A percentile compares a stretch with the other conserved stretches of the same genome.
These are phyloP conservation scores for Campylomormyrus numenius DNA, from an alignment of 2,113 vertebrate species.

Conservation along the genomic window DNA sequence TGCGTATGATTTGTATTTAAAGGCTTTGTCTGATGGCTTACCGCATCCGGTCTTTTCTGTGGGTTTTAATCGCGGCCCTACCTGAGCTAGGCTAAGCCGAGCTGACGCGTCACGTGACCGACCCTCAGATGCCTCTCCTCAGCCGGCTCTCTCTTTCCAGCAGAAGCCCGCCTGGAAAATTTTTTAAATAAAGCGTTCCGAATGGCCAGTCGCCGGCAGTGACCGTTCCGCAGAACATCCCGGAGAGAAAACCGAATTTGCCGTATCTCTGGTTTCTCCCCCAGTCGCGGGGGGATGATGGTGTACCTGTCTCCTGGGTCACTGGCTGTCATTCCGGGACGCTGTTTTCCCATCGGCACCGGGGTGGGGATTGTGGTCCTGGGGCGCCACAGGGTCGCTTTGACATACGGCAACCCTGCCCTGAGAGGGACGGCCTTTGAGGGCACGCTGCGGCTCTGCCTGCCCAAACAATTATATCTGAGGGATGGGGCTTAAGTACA, in stretches of 20 bases:
- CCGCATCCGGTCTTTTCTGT: neutral
- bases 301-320: neutral
- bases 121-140: neutral
- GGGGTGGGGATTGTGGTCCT: neutral
- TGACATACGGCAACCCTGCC: neutral
- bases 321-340: neutral
- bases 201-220: neutral
- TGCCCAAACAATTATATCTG: constrained; percentile 18
- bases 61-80: neutral
- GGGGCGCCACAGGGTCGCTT: neutral
- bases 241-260: neutral
- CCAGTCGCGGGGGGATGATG: neutral
- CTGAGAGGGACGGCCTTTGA: neutral
- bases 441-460: neutral
- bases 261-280: neutral
- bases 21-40: neutral
- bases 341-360: neutral
- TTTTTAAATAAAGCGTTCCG: constrained; percentile 3
- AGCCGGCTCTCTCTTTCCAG: neutral
- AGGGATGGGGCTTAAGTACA: constrained; percentile 16
- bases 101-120: neutral
- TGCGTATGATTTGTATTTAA: neutral
- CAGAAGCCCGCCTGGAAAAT: neutral
- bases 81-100: neutral
- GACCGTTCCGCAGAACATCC: neutral